Evolutionary conservation across 2,113 vertebrate genomes (phyloP), one percentile per base, ranked within the genome.

Genomic region (Elanus axillaris): DNA sequence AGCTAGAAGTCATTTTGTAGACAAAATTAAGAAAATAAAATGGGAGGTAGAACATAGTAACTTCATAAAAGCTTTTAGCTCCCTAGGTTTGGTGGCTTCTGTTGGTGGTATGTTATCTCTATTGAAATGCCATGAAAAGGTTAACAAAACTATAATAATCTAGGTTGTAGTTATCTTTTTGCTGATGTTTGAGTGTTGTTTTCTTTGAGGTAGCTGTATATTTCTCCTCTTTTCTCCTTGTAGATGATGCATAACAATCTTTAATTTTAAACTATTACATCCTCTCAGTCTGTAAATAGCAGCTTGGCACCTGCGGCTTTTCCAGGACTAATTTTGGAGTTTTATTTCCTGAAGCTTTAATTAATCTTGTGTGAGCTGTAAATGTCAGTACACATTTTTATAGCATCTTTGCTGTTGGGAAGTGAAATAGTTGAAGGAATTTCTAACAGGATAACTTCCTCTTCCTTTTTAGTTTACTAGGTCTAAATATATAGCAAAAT

Each of bases 271-370:
- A 93, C 63, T 77, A 81, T 85, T 81, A 52, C 78, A 94, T 88
- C 56, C 66, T 43, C 56, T 91, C 62, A n/a, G 53, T 76, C 75
- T 91, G 71, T 91, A 67, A 90, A 86, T 94, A 86, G 60, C 60
- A 90, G 52, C 83, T 93, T 92, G 74, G 78, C 94, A 95, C 78
- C 89, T 95, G 89, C 4, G 2, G 71, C 83, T 80, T 92, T 90
- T 95, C 62, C 79, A 86, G 79, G 66, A 88, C 75, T 95, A 63
- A 92, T 94, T 95, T 72, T 21, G 40, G 79, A 91, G 67, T 82
- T 96, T 94, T 91, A 79, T 76, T 94, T 93, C 74, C 75, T 95
- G 91, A 86, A 76, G 48, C 62, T 92, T 90, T 96, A 86, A 96
- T 94, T 92, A 94, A 88, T 85, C 79, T 90, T 86, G 8, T 67